Percentiles rank a stretch among this genome's conserved stretches.
These are phyloP conservation scores for Shargacucullia verbasci DNA, from an alignment of 2,888 invertebrate genomes.

Conservation along the genomic window DNA sequence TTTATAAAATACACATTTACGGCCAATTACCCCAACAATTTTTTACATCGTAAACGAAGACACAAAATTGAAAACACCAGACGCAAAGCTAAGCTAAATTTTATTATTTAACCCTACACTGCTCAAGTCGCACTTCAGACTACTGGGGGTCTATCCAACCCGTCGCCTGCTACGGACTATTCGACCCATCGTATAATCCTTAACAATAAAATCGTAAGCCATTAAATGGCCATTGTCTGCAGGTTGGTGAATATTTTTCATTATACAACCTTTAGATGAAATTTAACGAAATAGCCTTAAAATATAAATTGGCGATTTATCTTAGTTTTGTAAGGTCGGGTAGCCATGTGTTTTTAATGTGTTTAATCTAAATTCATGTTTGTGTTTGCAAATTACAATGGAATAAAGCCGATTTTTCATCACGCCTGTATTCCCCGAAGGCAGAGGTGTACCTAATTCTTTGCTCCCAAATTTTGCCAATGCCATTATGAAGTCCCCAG, in stretches of 20 bases:
- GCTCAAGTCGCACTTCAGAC: conserved; percentile 48
- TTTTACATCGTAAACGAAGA: conserved; percentile 25
- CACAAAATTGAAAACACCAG: conserved; percentile 32
- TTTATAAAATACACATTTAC: conserved; percentile 10
- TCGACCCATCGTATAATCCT: conserved; percentile 52
- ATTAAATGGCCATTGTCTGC: conserved; percentile 55
- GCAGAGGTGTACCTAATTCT: too few species aligned
- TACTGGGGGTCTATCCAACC: conserved; percentile 36
- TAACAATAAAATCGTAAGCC: conserved; percentile 60
- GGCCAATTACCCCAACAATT: conserved; percentile 28
- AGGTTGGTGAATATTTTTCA: conserved; percentile 64
- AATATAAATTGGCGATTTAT: conserved; percentile 53
- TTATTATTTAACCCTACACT: conserved; percentile 51
- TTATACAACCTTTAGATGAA: conserved; percentile 46
- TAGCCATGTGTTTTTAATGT: conserved; percentile 46
- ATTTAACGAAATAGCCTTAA: conserved; percentile 44
- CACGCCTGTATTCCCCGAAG: too few species aligned
- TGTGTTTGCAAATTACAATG: conserved; percentile 23
- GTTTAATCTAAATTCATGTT: conserved; percentile 25
- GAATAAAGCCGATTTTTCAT: too few species aligned
- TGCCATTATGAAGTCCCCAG: too few species aligned
- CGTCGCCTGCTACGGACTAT: conserved; percentile 33
- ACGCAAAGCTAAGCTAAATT: conserved; percentile 44
- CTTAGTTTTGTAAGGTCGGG: conserved; percentile 14
- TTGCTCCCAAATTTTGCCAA: too few species aligned